A percentile compares a stretch with the other conserved stretches of the same genome.
Conservation (phyloP, 2,888 invertebrate species). For the Eledona agricola region DNA sequence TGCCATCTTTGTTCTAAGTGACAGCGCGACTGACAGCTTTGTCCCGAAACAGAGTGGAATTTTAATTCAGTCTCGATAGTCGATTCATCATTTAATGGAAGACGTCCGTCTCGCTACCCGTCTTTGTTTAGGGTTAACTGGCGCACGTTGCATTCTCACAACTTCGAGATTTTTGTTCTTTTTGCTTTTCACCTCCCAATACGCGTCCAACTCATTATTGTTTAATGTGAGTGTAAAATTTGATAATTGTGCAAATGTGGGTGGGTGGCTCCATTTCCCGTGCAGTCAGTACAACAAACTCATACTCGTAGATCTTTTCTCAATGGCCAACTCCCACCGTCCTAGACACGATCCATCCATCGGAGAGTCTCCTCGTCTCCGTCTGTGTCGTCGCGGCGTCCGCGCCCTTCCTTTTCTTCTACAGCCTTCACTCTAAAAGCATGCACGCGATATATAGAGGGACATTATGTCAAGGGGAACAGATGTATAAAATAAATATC, state of each 20-base stretch:
- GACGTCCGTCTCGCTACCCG: conserved; percentile 20
- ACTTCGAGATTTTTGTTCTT: no score
- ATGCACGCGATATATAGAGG: conserved; percentile 71
- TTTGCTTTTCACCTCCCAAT: no score
- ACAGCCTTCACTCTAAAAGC: conserved; percentile 70
- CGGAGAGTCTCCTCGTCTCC: conserved; percentile 48
- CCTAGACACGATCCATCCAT: conserved; percentile 56
- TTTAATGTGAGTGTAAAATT: conserved; percentile 4
- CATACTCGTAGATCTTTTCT: conserved; percentile 66
- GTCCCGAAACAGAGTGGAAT: conserved; percentile 59
- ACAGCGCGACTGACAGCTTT: conserved; percentile 60
- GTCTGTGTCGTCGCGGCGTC: conserved; percentile 48
- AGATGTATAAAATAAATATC: conserved; percentile 70
- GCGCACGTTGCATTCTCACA: no score
- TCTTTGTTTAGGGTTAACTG: conserved; percentile 18
- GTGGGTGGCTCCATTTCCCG: conserved; percentile 33
- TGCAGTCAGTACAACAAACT: conserved; percentile 63
- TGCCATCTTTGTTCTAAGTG: conserved; percentile 60
- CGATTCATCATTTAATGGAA: conserved; percentile 39
- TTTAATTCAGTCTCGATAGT: conserved; percentile 57
- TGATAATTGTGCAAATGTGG: conserved; percentile 14
- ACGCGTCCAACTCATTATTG: no score
- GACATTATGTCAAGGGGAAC: conserved; percentile 73
- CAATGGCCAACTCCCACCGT: conserved; percentile 60
- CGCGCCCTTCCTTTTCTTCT: conserved; percentile 51